These are phyloP conservation scores for Argyresthia albistria DNA, from an alignment of 2,888 invertebrate genomes.

Conservation along the genomic window DNA sequence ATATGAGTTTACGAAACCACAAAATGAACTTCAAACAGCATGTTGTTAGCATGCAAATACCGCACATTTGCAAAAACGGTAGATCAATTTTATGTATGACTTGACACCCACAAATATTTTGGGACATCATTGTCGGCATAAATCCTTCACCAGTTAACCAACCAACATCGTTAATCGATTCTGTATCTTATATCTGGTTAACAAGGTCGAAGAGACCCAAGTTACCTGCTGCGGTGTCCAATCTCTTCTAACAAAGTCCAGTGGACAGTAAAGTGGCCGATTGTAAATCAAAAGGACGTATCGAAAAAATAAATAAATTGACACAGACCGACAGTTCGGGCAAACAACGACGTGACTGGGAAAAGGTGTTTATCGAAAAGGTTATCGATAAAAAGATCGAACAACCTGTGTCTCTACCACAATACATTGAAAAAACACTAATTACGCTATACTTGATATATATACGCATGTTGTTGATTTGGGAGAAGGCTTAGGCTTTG, in stretches of 20 bases:
- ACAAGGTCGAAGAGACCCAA: neutral
- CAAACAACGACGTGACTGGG: neutral
- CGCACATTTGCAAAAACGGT: conserved; percentile 25
- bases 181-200: neutral
- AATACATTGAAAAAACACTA: no score
- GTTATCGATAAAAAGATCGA: conserved; percentile 18
- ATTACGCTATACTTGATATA: no score
- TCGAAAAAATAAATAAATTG: conserved; percentile 52
- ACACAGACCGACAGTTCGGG: conserved; percentile 38
- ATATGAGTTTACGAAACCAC: conserved; percentile 5
- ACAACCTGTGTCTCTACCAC: no score
- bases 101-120: conserved; percentile 52
- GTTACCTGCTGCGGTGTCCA: neutral
- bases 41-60: conserved; percentile 25
- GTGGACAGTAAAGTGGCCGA: conserved; percentile 59
- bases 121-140: conserved; percentile 53
- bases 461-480: no score
- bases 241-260: conserved; percentile 58
- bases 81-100: conserved; percentile 30
- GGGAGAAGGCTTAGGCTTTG: no score
- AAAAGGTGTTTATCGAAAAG: neutral
- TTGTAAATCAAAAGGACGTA: conserved; percentile 66
- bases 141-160: conserved; percentile 63
- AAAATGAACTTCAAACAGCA: conserved; percentile 23
- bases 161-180: neutral